These are phyloP conservation scores for Pyrgilauda ruficollis DNA, from an alignment of 2,113 vertebrate species.

Conservation along the genomic window DNA sequence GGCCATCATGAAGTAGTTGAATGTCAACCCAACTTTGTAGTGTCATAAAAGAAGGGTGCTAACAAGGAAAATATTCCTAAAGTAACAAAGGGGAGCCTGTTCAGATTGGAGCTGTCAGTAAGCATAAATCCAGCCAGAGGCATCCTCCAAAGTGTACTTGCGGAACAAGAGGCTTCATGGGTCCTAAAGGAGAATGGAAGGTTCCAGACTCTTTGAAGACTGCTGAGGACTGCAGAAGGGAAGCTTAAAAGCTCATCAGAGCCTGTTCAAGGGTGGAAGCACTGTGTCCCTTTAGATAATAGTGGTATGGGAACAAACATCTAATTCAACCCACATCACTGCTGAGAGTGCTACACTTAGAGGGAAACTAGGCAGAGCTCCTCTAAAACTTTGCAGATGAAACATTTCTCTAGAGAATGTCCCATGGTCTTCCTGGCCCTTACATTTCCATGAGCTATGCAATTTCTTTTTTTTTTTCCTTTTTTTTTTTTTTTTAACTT, in stretches of 20 bases:
- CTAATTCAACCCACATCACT: background rate
- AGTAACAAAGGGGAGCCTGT: background rate
- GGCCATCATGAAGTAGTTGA: background rate
- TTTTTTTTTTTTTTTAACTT: background rate
- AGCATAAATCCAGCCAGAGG: background rate
- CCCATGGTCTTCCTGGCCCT: background rate
- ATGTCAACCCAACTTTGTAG: background rate
- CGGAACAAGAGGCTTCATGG: background rate
- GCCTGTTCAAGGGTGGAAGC: background rate
- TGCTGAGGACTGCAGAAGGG: background rate
- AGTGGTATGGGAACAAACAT: background rate
- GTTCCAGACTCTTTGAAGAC: background rate
- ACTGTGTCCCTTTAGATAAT: background rate
- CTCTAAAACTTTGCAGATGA: background rate
- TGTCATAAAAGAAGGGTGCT: background rate
- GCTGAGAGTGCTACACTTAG: background rate
- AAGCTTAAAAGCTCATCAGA: background rate
- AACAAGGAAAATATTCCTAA: background rate
- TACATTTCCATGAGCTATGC: background rate
- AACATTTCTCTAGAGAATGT: background rate
- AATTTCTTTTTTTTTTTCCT: background rate
- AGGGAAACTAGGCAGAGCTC: background rate
- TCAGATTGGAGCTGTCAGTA: background rate
- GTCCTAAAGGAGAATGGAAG: background rate
- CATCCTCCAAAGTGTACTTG: background rate